Evolutionary conservation across 1,140 invertebrate genomes (phyloP).

Genomic region (Drosophila ficusphila): DNA sequence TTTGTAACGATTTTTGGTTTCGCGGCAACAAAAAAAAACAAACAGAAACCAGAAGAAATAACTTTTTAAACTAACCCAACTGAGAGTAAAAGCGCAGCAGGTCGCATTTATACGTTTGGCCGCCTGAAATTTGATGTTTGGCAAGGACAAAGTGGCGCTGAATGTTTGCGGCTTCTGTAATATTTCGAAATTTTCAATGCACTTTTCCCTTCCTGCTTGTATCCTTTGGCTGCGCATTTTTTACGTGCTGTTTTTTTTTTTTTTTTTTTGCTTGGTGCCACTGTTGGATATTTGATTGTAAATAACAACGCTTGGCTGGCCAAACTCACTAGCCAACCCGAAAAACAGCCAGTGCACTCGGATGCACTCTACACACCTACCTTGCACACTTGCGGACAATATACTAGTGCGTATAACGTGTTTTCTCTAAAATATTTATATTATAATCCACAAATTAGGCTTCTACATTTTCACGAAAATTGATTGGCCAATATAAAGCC

Average conservation of each 20-base stretch:
- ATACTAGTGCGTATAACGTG: too few relatives aligned
- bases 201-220: constrained; percentile 2
- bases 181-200: constrained; percentile 24
- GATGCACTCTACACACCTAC: neutral
- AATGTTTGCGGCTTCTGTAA: constrained; percentile 22
- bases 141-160: neutral
- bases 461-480: too few relatives aligned
- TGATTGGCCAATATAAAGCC: too few relatives aligned
- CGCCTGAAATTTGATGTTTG: constrained; percentile 11
- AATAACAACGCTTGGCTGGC: constrained; percentile 38
- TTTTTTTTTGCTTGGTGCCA: neutral
- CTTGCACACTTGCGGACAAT: neutral
- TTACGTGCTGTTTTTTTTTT: neutral
- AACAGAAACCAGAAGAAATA: neutral
- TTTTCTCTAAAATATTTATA: too few relatives aligned
- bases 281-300: constrained; percentile 19
- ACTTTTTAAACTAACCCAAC: constrained; percentile 30
- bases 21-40: neutral
- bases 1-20: constrained; percentile 10
- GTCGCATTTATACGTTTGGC: constrained; percentile 38
- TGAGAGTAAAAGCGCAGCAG: constrained; percentile 38
- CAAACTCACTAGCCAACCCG: constrained; percentile 21
- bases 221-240: constrained; percentile 1
- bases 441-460: too few relatives aligned
- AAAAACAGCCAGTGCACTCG: neutral